These are phyloP conservation scores for Sinhomidia bicolor DNA, from an alignment of 2,888 invertebrate genomes.

Conservation along the genomic window DNA sequence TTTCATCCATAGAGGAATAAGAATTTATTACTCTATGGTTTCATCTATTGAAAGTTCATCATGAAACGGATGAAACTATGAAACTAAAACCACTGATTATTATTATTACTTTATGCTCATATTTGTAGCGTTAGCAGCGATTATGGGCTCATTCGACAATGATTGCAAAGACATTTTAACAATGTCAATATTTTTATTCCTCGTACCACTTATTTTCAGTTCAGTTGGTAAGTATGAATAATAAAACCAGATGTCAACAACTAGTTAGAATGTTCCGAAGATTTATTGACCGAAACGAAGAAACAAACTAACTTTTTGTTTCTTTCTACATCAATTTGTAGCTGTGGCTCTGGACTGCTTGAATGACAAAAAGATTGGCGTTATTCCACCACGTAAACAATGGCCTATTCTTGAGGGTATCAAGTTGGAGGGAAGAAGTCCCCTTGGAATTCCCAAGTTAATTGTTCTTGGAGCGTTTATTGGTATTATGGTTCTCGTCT, in stretches of 20 bases:
- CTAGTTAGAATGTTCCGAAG: neutral
- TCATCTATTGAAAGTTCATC: too few relatives aligned
- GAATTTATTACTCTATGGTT: too few relatives aligned
- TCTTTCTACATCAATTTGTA: neutral
- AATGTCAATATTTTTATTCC: neutral
- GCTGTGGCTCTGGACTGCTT: constrained; percentile 28
- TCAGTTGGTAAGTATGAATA: too few relatives aligned
- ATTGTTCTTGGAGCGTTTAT: neutral
- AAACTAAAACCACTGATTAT: too few relatives aligned
- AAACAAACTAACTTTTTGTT: too few relatives aligned
- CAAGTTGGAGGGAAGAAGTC: constrained; percentile 18
- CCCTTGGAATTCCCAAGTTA: neutral
- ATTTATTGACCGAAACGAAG: neutral
- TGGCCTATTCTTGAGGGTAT: constrained; percentile 44
- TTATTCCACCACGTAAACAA: constrained; percentile 33
- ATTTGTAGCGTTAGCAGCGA: constrained; percentile 24
- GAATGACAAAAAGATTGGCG: constrained; percentile 27
- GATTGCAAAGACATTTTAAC: neutral
- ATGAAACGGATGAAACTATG: too few relatives aligned
- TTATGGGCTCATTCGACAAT: neutral
- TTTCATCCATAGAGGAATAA: neutral
- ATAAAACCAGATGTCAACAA: neutral
- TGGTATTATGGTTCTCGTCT: neutral
- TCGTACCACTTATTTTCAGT: neutral
- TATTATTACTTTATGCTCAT: neutral